Conservation (phyloP, 2,113 vertebrate species). For the Protomyctophum bolini region DNA sequence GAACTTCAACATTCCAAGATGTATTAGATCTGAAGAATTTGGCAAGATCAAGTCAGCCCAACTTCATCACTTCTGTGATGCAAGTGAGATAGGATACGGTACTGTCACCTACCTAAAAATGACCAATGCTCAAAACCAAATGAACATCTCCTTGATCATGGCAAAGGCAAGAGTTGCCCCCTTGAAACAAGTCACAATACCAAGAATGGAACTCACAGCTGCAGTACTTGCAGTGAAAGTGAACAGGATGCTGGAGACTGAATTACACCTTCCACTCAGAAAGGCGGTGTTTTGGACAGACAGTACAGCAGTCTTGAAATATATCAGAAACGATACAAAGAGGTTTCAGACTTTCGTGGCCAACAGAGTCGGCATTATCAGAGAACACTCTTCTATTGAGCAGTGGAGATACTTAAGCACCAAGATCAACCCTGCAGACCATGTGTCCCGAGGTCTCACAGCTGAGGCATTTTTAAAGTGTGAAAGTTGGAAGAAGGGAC, state of each 20-base stretch:
- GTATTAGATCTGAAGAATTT: conserved; percentile 3
- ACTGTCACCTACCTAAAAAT: background rate
- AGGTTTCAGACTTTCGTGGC: conserved; percentile 10
- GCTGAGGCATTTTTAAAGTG: background rate
- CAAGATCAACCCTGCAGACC: conserved; percentile 1
- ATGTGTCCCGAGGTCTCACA: background rate
- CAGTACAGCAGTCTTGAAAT: conserved; percentile 13
- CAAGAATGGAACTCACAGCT: conserved; percentile 16
- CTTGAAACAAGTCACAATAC: conserved; percentile 10
- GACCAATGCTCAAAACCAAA: background rate
- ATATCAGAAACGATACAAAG: conserved; percentile 9
- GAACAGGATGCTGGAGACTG: background rate
- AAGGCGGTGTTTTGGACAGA: conserved; percentile 4
- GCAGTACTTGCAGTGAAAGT: background rate
- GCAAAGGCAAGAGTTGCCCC: conserved; percentile 11
- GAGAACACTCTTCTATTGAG: background rate
- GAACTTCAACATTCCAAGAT: background rate
- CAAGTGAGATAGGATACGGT: conserved; percentile 7
- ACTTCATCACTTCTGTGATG: conserved; percentile 16
- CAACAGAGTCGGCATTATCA: background rate
- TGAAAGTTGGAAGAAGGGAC: background rate
- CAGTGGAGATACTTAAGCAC: conserved; percentile 16
- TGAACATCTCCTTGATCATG: conserved; percentile 1
- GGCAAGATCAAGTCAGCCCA: conserved; percentile 5
- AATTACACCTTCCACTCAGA: background rate